phyloP scores from a whole-genome alignment of 2,888 invertebrate species.

The Ophion obscuratus region DNA sequence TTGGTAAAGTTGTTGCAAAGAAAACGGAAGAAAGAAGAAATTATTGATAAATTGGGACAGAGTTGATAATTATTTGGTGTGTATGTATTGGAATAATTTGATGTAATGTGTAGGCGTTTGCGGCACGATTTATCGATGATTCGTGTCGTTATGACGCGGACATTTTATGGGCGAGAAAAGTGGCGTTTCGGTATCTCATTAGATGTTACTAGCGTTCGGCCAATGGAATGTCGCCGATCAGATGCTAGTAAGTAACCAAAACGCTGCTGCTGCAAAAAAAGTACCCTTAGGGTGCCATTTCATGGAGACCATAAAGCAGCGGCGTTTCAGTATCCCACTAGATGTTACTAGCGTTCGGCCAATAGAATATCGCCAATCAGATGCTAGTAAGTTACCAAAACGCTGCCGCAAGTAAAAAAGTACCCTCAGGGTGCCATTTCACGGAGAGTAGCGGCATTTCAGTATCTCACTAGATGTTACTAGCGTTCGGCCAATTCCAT shows the following conservation, averaged over 20 bases:
- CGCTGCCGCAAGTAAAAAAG: neutral
- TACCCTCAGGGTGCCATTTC: neutral
- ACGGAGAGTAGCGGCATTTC: no score
- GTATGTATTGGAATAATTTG: neutral
- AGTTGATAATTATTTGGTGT: neutral
- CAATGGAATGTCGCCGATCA: no score
- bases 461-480: no score
- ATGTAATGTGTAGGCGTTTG: neutral
- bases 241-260: no score
- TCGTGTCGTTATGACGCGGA: neutral
- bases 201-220: no score
- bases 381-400: no score
- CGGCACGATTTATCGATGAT: neutral
- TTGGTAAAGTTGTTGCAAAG: neutral
- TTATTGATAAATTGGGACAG: neutral
- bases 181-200: neutral
- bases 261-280: neutral
- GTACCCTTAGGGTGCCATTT: neutral
- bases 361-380: no score
- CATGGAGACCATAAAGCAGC: no score
- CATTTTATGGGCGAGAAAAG: neutral
- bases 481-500: no score
- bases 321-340: no score
- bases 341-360: no score
- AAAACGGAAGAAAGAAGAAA: neutral